These are phyloP conservation scores for Nymphalis polychloros DNA, from an alignment of 2,888 invertebrate genomes.

Conservation along the genomic window DNA sequence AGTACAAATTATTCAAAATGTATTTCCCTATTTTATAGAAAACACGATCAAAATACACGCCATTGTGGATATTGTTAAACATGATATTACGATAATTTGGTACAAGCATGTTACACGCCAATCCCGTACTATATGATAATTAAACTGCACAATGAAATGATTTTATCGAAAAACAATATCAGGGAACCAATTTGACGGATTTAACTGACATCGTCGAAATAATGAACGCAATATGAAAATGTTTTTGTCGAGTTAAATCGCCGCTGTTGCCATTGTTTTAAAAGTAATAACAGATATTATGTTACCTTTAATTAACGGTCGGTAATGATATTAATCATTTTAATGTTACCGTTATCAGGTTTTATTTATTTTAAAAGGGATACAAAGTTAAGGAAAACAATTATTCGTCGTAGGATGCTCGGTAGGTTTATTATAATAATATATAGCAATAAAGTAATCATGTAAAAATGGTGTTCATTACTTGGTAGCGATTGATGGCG, in stretches of 20 bases:
- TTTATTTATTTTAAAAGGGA: too few relatives aligned
- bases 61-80: conserved; percentile 16
- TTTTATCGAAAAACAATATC: conserved; percentile 51
- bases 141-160: conserved; percentile 52
- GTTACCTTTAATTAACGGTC: conserved; percentile 14
- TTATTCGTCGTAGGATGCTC: too few relatives aligned
- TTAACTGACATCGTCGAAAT: conserved; percentile 34
- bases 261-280: conserved; percentile 11
- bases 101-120: conserved; percentile 38
- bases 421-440: too few relatives aligned
- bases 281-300: conserved; percentile 12
- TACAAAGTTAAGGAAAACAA: too few relatives aligned
- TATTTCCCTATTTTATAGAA: neutral
- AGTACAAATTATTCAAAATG: neutral
- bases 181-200: conserved; percentile 35
- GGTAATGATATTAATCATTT: neutral
- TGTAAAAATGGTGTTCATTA: too few relatives aligned
- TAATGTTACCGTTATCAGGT: too few relatives aligned
- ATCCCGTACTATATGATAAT: conserved; percentile 49
- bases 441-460: too few relatives aligned
- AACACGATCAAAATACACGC: neutral
- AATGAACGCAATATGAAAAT: conserved; percentile 36
- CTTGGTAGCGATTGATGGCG: too few relatives aligned
- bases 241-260: conserved; percentile 23
- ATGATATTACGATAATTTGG: conserved; percentile 36